phyloP scores from a whole-genome alignment of 2,888 invertebrate genomes.

The Elmis aenea region DNA sequence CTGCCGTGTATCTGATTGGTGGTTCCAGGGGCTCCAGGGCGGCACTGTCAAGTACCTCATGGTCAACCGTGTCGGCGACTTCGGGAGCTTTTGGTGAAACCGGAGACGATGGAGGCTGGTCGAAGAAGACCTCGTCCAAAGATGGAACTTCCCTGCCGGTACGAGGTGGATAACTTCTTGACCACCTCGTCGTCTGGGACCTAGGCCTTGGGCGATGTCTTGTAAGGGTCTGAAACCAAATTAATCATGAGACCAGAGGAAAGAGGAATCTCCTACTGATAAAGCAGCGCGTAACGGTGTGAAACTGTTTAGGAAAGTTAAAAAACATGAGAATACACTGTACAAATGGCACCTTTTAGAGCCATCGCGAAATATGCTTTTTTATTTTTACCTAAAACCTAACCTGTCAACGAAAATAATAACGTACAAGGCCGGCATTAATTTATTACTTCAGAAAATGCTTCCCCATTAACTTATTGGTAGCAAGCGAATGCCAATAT shows the following conservation, averaged over 20 bases:
- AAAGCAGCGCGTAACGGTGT: background rate
- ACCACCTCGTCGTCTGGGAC: constrained; percentile 60
- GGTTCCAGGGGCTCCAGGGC: constrained; percentile 44
- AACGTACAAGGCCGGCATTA: no score
- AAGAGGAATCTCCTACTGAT: background rate
- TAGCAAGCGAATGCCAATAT: no score
- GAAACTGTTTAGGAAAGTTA: background rate
- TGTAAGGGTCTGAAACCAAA: constrained; percentile 56
- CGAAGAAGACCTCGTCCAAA: constrained; percentile 15
- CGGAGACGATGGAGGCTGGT: constrained; percentile 32
- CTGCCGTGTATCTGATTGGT: constrained; percentile 28
- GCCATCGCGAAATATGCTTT: no score
- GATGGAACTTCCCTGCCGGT: constrained; percentile 31
- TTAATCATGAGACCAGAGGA: no score
- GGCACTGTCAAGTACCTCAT: constrained; percentile 27
- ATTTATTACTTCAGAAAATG: no score
- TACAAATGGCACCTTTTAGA: no score
- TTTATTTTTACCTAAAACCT: no score
- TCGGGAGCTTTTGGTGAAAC: constrained; percentile 46
- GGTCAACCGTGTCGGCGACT: constrained; percentile 31
- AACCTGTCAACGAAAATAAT: no score
- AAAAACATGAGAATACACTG: no score
- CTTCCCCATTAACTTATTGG: no score
- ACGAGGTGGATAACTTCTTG: constrained; percentile 63
- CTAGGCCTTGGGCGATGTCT: constrained; percentile 56